phyloP scores from a whole-genome alignment of 2,888 invertebrate genomes.

The Osmoderma eremita region DNA sequence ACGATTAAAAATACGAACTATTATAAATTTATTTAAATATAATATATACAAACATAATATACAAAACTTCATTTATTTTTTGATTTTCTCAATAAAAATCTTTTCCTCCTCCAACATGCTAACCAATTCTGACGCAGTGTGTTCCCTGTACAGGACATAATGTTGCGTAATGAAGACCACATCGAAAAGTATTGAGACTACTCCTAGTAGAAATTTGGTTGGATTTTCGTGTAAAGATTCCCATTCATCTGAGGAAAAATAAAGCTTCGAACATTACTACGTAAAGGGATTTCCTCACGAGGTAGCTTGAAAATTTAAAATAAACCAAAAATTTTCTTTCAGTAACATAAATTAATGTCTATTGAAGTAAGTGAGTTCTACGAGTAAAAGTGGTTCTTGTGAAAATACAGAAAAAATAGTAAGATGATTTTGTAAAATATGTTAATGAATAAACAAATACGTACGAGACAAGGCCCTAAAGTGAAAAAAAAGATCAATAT shows the following conservation, averaged over 20 bases:
- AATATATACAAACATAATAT: not conserved
- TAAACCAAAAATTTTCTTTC: too few relatives aligned
- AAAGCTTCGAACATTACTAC: not conserved
- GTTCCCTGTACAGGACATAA: constrained; percentile 41
- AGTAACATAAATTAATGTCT: too few relatives aligned
- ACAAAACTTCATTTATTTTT: constrained; percentile 7
- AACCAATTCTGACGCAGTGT: constrained; percentile 21
- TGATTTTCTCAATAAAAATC: constrained; percentile 23
- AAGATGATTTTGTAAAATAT: too few relatives aligned
- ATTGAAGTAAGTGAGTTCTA: too few relatives aligned
- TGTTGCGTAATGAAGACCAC: constrained; percentile 44
- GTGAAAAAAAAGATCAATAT: too few relatives aligned
- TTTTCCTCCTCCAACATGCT: constrained; percentile 41
- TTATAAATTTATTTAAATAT: constrained; percentile 1
- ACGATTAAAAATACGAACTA: too few relatives aligned
- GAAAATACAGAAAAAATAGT: too few relatives aligned
- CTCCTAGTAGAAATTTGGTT: constrained; percentile 45
- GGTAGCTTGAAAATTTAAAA: too few relatives aligned
- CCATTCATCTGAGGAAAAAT: constrained; percentile 43
- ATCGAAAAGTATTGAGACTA: constrained; percentile 42
- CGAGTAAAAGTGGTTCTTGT: too few relatives aligned
- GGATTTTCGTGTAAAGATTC: constrained; percentile 43
- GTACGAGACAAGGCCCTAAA: too few relatives aligned
- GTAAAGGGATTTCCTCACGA: too few relatives aligned
- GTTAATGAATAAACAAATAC: too few relatives aligned